Percentiles rank a stretch among this genome's conserved stretches.
Evolutionary conservation across 2,888 invertebrate genomes (phyloP).

Genomic region (Dryobotodes eremita): DNA sequence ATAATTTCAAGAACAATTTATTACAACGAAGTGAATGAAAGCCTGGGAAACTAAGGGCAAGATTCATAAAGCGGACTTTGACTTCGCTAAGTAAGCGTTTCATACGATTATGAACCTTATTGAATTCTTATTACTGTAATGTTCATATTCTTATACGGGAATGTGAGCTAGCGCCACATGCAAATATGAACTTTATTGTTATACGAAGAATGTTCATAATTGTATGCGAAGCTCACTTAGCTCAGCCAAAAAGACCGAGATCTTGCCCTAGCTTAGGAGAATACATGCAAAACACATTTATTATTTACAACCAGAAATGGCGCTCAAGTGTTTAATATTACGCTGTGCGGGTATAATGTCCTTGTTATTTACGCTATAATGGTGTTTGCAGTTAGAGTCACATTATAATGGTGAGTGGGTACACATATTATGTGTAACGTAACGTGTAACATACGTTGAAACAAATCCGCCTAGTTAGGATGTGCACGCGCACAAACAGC

Average conservation of each 20-base stretch:
- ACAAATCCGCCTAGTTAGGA: not conserved
- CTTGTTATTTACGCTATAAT: not conserved
- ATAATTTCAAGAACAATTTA: not conserved
- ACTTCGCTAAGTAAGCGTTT: not conserved
- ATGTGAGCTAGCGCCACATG: too few species aligned
- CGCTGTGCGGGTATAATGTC: not conserved
- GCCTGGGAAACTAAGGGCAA: not conserved
- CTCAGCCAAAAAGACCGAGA: not conserved
- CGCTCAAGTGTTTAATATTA: not conserved
- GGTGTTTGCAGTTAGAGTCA: conserved; percentile 8
- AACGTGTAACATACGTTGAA: not conserved
- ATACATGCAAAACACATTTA: conserved; percentile 10
- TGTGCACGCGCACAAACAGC: too few species aligned
- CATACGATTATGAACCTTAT: too few species aligned
- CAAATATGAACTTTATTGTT: not conserved
- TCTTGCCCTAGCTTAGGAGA: not conserved
- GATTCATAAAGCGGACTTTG: not conserved
- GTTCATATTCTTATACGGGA: too few species aligned
- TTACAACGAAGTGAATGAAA: not conserved
- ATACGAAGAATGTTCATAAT: not conserved
- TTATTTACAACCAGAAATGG: not conserved
- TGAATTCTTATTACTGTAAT: too few species aligned
- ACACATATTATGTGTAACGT: not conserved
- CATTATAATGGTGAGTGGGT: not conserved
- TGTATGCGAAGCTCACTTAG: not conserved